Base-by-base conservation (phyloP, 1,140 invertebrate species). In the Helicoverpa armigera region DNA sequence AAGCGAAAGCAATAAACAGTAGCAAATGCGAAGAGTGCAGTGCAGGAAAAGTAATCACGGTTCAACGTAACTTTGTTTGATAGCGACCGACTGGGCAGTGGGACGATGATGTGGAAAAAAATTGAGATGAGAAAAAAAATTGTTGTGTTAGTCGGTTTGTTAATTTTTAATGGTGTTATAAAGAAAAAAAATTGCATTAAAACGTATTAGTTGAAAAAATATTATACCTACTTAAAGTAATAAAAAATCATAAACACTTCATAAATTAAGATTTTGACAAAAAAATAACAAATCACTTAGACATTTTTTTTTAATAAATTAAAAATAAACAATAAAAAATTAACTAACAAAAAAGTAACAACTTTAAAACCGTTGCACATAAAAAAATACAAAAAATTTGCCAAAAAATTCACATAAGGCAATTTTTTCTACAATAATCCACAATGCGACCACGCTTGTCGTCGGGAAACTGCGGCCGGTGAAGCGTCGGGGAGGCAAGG, bases 1-100 rank as follows among this genome's bases (percentile, higher is more conserved):
- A 78, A 87, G 84, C 83, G 83, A 80, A 87, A 82, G 85, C 88
- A 89, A 89, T 89, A 89, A 90, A 85, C 82, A 80, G 78, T 77
- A 69, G 63, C 56, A 73, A 80, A 73, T 67, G 54, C 79, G 78
- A 87, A 82, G 70, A 82, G 85, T 87, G 82, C 79, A 86, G 86
- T 90, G 84, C 84, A 87, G 86, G 85, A 89, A 89, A 88, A 89
- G 87, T 89, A 90, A 90, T 90, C 88, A 88, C 80, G 78, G 80
- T 80, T 58, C 63, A 67, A 82, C 78, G 82, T 90, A 88, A 88
- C 83, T 89, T 87, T 86, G 84, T 90, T 87, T 88, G 81, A 86
- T 67, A 69, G 67, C 81, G 82, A 79, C 83, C 80, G 81, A 84
- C 77, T 81, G 67, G 43, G 75, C 81, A 23, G 72, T 82, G 82